A percentile compares a stretch with the other conserved stretches of the same genome.
These are phyloP conservation scores for Danio kyathit DNA, from an alignment of 2,797 vertebrate genomes.

Conservation along the genomic window DNA sequence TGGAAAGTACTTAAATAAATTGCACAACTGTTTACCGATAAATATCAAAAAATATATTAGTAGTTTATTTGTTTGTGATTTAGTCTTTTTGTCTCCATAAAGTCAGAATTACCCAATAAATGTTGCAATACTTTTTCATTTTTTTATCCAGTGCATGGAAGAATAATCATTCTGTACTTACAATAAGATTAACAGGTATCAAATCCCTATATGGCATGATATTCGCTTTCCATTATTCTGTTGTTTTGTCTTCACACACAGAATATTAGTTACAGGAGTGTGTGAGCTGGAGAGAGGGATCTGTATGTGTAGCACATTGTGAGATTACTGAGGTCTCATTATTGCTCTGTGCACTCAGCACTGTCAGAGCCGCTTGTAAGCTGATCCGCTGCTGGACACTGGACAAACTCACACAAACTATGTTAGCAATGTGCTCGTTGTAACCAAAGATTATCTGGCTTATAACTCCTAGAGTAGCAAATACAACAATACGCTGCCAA, in stretches of 20 bases:
- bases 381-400: slow-evolving; percentile 68
- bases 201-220: neutral
- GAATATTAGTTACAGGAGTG: slow-evolving; percentile 13
- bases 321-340: slow-evolving; percentile 34
- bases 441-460: slow-evolving; percentile 61
- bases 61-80: too few species aligned
- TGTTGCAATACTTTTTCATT: too few species aligned
- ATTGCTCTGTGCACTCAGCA: slow-evolving; percentile 40
- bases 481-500: slow-evolving; percentile 34
- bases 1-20: too few species aligned
- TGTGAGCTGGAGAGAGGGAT: neutral
- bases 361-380: slow-evolving; percentile 58
- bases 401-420: slow-evolving; percentile 60
- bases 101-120: too few species aligned
- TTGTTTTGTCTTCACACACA: neutral
- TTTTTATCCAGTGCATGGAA: too few species aligned
- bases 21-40: too few species aligned
- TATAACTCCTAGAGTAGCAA: slow-evolving; percentile 43
- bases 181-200: neutral
- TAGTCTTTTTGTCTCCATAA: too few species aligned
- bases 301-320: slow-evolving; percentile 37
- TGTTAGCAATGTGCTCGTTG: slow-evolving; percentile 65
- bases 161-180: neutral
- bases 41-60: too few species aligned
- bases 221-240: neutral